Conservation (phyloP, 2,888 invertebrate species). For the Drosophila macrothrix region DNA sequence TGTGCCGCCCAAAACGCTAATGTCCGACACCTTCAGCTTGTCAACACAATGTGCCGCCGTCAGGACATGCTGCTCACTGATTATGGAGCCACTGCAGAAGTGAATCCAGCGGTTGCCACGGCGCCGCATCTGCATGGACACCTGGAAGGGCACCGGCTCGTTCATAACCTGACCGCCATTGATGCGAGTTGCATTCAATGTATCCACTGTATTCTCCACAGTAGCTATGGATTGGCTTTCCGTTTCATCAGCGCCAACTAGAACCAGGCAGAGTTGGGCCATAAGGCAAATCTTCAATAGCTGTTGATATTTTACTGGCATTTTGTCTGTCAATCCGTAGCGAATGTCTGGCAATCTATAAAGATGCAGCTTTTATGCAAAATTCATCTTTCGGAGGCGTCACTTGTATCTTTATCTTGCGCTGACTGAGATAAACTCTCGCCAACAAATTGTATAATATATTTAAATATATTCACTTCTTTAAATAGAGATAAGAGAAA, state of each 20-base stretch:
- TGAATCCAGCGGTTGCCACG: constrained; percentile 78
- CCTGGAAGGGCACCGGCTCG: constrained; percentile 82
- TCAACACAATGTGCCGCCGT: constrained; percentile 84
- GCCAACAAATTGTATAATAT: constrained; percentile 3
- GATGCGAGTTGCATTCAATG: constrained; percentile 50
- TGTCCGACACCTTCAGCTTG: constrained; percentile 57
- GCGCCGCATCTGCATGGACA: constrained; percentile 77
- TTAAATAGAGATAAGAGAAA: constrained; percentile 1
- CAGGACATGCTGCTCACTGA: constrained; percentile 78
- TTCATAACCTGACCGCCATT: constrained; percentile 75
- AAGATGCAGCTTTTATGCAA: constrained; percentile 26
- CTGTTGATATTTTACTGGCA: constrained; percentile 20
- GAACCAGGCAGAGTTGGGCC: constrained; percentile 10
- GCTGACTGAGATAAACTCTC: neutral
- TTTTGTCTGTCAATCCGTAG: constrained; percentile 9
- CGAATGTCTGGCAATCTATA: constrained; percentile 4
- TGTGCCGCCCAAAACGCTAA: constrained; percentile 77
- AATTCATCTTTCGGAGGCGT: constrained; percentile 12
- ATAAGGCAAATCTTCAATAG: neutral
- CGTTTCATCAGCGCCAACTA: neutral
- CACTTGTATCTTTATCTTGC: constrained; percentile 11
- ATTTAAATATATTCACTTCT: neutral
- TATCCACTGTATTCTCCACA: neutral
- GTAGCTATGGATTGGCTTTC: too few species aligned
- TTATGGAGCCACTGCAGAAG: constrained; percentile 84